These are phyloP conservation scores for Pseudonaja textilis DNA, from an alignment of 2,113 vertebrate species.

Conservation along the genomic window DNA sequence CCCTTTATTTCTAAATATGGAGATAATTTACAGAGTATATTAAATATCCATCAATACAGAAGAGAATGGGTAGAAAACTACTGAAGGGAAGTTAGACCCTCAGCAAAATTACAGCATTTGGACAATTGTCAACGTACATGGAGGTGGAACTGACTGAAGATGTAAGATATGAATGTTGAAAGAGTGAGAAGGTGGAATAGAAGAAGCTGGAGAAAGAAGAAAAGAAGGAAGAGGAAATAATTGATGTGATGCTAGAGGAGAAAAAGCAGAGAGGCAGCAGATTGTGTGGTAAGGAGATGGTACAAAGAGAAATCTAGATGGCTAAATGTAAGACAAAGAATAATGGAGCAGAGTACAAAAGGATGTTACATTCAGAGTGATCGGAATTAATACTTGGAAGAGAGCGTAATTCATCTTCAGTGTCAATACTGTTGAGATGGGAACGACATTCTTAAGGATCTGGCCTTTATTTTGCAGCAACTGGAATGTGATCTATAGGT, in stretches of 20 bases:
- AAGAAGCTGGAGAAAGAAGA: background rate
- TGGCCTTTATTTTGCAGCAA: background rate
- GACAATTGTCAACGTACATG: background rate
- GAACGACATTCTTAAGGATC: background rate
- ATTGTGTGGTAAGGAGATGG: background rate
- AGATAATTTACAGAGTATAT: background rate
- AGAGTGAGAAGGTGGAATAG: background rate
- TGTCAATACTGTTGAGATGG: background rate
- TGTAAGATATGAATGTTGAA: background rate
- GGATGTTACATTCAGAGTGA: background rate
- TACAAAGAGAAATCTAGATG: background rate
- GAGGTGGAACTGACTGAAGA: background rate
- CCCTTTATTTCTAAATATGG: background rate
- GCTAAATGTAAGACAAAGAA: background rate
- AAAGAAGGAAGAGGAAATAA: background rate
- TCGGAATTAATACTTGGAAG: background rate
- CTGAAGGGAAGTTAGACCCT: background rate
- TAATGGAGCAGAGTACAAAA: background rate
- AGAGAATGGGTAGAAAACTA: background rate
- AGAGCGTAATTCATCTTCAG: background rate
- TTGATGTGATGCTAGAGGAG: background rate
- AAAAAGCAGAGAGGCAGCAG: background rate
- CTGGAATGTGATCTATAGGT: background rate
- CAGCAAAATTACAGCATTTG: background rate
- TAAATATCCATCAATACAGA: background rate